phyloP scores from a whole-genome alignment of 1,140 invertebrate genomes.

The Heliconius himera region DNA sequence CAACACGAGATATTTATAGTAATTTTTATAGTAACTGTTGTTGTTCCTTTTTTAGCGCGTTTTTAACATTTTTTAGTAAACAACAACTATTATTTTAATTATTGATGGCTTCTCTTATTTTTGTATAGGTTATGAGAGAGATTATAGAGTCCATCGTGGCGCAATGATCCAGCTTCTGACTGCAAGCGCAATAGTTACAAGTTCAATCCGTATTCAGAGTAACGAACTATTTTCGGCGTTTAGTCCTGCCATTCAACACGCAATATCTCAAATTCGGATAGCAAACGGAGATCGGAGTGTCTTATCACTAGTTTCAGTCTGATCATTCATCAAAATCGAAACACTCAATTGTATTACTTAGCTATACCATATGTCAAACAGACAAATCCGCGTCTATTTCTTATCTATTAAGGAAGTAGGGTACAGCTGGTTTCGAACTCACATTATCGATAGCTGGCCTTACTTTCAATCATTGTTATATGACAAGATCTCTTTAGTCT shows the following conservation, averaged over 20 bases:
- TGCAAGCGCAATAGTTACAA: too few species aligned
- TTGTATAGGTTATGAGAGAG: too few species aligned
- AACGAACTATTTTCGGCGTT: too few species aligned
- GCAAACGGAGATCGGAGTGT: too few species aligned
- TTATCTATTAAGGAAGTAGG: constrained; percentile 27
- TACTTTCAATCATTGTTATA: constrained; percentile 40
- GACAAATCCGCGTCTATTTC: constrained; percentile 15
- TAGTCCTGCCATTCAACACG: too few species aligned
- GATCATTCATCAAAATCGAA: not conserved
- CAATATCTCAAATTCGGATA: too few species aligned
- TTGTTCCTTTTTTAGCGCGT: not conserved
- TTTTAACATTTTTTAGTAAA: not conserved
- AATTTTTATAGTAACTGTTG: not conserved
- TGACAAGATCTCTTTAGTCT: constrained; percentile 22
- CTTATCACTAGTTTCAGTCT: too few species aligned
- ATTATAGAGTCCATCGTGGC: too few species aligned
- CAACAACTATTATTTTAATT: not conserved
- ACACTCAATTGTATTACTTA: not conserved
- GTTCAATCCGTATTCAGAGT: too few species aligned
- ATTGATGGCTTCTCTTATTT: too few species aligned
- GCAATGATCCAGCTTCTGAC: too few species aligned
- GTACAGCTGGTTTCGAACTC: constrained; percentile 11
- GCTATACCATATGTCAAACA: not conserved
- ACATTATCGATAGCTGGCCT: constrained; percentile 23
- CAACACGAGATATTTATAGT: not conserved